A percentile compares a stretch with the other conserved stretches of the same genome.
Evolutionary conservation across 2,113 vertebrate genomes (phyloP).

Genomic region (Dromiciops gliroides): DNA sequence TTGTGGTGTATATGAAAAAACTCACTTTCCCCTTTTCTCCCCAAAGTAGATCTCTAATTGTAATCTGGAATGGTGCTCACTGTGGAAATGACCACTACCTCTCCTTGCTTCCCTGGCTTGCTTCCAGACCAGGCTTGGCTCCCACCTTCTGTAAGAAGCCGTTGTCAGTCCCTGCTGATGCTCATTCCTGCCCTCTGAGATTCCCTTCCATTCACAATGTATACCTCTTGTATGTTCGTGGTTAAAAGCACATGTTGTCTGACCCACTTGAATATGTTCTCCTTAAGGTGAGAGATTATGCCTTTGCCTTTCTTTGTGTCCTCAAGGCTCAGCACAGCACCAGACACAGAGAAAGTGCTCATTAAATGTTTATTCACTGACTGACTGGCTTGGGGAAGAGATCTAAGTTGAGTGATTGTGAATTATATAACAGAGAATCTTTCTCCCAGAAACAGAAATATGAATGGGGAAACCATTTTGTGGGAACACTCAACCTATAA

Average conservation of each 20-base stretch:
- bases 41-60: neutral
- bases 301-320: neutral
- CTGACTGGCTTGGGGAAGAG: neutral
- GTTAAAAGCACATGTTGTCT: neutral
- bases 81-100: neutral
- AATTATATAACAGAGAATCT: neutral
- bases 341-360: neutral
- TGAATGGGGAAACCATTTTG: neutral
- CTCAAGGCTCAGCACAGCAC: neutral
- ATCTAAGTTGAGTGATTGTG: neutral
- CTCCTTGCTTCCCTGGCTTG: neutral
- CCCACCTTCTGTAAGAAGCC: neutral
- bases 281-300: neutral
- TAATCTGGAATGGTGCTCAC: neutral
- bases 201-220: neutral
- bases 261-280: neutral
- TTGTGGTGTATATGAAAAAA: neutral
- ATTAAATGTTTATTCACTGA: neutral
- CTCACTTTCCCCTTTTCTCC: neutral
- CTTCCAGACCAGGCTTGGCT: neutral
- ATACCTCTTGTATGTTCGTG: neutral
- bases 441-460: neutral
- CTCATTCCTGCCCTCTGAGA: neutral
- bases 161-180: neutral
- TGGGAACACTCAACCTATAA: neutral